Percentiles rank a stretch among this genome's conserved stretches.
Conservation (phyloP, 2,888 invertebrate species). For the Branchellion lobata region DNA sequence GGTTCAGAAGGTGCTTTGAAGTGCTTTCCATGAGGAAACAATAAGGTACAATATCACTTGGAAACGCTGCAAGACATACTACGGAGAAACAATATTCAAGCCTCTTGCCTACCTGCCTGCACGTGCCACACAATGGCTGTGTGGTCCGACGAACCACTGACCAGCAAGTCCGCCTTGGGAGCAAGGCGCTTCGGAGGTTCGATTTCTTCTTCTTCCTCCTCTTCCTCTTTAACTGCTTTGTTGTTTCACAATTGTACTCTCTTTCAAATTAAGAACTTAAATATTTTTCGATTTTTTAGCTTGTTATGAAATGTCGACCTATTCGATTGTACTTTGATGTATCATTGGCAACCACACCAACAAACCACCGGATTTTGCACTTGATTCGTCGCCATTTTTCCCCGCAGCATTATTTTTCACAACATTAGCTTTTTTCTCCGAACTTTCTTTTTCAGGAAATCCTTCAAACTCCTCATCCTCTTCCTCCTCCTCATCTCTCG, state of each 20-base stretch:
- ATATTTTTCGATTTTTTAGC: not conserved
- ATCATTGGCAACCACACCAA: too few relatives aligned
- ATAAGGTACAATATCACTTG: too few relatives aligned
- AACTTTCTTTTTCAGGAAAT: too few relatives aligned
- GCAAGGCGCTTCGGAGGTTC: not conserved
- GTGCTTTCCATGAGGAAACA: too few relatives aligned
- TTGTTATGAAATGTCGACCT: too few relatives aligned
- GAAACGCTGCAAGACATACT: too few relatives aligned
- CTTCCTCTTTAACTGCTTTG: not conserved
- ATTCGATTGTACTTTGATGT: too few relatives aligned
- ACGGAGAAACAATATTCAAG: too few relatives aligned
- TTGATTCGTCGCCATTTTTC: not conserved
- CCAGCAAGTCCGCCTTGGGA: slow-evolving; percentile 57
- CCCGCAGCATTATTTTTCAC: not conserved
- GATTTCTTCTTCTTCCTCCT: not conserved
- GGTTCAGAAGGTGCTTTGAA: too few relatives aligned
- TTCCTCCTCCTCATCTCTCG: slow-evolving; percentile 60
- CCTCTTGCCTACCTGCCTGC: slow-evolving; percentile 58
- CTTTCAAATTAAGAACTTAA: not conserved
- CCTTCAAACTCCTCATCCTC: slow-evolving; percentile 42
- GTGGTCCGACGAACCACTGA: slow-evolving; percentile 62
- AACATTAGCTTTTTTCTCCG: too few relatives aligned
- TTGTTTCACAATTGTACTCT: not conserved
- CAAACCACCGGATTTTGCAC: too few relatives aligned
- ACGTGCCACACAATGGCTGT: slow-evolving; percentile 62